A percentile compares a stretch with the other conserved stretches of the same genome.
phyloP scores from a whole-genome alignment of 2,888 invertebrate genomes.

The Carcina quercana region DNA sequence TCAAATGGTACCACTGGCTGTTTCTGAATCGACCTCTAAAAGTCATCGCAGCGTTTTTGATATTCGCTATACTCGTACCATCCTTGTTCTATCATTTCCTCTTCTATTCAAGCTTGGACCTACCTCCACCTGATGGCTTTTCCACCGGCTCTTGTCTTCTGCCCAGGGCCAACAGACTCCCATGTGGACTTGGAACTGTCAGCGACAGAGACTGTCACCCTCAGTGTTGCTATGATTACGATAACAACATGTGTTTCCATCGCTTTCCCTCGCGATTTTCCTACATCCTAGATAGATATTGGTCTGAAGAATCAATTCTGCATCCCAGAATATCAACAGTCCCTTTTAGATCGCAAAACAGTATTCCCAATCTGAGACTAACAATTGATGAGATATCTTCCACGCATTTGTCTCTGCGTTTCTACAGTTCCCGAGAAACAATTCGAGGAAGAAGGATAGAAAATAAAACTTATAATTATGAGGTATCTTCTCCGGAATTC shows the following conservation, averaged over 20 bases:
- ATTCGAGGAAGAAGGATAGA: conserved; percentile 32
- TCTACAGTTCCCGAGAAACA: conserved; percentile 36
- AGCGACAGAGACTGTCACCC: conserved; percentile 44
- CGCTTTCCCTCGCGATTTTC: conserved; percentile 68
- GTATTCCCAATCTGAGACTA: conserved; percentile 33
- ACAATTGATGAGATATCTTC: conserved; percentile 49
- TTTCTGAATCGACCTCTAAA: conserved; percentile 51
- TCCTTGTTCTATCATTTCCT: conserved; percentile 44
- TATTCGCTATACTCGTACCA: conserved; percentile 39
- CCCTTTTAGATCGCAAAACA: conserved; percentile 40
- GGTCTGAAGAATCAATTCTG: conserved; percentile 43
- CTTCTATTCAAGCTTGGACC: conserved; percentile 32
- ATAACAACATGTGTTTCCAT: conserved; percentile 60
- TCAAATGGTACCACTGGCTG: conserved; percentile 52
- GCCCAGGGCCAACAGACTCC: conserved; percentile 35
- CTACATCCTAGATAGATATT: conserved; percentile 44
- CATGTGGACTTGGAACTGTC: conserved; percentile 47
- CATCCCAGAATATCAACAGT: conserved; percentile 42
- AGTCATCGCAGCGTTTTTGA: conserved; percentile 28
- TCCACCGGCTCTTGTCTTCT: conserved; percentile 56
- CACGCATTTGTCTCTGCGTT: conserved; percentile 46
- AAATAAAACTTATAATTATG: conserved; percentile 37
- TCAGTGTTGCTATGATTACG: conserved; percentile 68
- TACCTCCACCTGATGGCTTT: conserved; percentile 46
- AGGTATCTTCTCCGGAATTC: conserved; percentile 40